Percentiles rank a stretch among this genome's conserved stretches.
phyloP scores from a whole-genome alignment of 2,797 vertebrate species.

The Poecilia gillii region DNA sequence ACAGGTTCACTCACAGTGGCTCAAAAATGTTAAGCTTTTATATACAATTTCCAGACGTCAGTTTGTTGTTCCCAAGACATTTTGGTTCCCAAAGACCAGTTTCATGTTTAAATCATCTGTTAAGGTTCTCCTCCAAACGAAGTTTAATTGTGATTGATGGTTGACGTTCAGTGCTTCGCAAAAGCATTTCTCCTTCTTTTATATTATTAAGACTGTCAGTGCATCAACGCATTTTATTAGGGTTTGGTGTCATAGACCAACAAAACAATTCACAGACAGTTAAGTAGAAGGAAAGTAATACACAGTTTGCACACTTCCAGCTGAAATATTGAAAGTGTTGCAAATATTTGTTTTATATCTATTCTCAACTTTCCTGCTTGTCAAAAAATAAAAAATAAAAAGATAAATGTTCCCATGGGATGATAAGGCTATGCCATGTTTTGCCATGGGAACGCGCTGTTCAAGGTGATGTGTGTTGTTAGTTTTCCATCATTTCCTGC shows the following conservation, averaged over 20 bases:
- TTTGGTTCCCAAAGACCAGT: background rate
- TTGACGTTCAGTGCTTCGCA: slow-evolving; percentile 1
- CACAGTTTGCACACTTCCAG: background rate
- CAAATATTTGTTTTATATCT: no score
- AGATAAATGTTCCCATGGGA: no score
- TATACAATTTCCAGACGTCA: background rate
- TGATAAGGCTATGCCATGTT: no score
- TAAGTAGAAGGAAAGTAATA: background rate
- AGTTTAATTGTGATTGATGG: slow-evolving; percentile 1
- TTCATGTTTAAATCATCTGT: background rate
- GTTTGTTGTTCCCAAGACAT: slow-evolving; percentile 10
- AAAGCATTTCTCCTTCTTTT: background rate
- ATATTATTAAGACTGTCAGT: background rate
- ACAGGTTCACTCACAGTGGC: slow-evolving; percentile 65
- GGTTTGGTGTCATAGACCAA: background rate
- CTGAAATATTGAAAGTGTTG: background rate
- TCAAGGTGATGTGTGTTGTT: no score
- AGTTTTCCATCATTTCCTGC: no score
- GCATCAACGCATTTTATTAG: background rate
- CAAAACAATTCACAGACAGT: background rate
- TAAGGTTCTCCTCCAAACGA: background rate
- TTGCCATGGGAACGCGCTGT: no score
- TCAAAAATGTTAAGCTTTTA: slow-evolving; percentile 9
- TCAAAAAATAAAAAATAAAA: no score
- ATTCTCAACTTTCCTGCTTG: no score